Conservation (phyloP, 2,113 vertebrate species). For the Recurvirostra avosetta region DNA sequence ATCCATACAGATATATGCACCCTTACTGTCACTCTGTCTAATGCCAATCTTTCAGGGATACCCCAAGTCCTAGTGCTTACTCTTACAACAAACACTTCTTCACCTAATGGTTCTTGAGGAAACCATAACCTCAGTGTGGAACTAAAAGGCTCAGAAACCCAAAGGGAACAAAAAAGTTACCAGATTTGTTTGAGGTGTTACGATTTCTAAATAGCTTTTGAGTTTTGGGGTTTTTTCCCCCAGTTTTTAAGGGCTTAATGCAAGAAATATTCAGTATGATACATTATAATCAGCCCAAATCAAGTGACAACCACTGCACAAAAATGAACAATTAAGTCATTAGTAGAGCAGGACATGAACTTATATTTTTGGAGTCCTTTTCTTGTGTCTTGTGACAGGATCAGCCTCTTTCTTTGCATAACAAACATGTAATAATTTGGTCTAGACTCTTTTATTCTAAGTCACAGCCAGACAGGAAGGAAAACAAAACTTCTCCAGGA, state of each 20-base stretch:
- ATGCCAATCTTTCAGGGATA: not conserved
- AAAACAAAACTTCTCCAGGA: not conserved
- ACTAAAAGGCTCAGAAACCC: not conserved
- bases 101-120: not conserved
- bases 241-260: not conserved
- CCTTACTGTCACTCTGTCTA: not conserved
- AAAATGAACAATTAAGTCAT: not conserved
- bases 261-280: not conserved
- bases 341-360: not conserved
- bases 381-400: not conserved
- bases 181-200: not conserved
- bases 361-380: not conserved
- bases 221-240: not conserved
- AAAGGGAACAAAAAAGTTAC: not conserved
- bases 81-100: not conserved
- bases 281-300: not conserved
- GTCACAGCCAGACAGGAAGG: not conserved
- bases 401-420: not conserved
- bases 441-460: not conserved
- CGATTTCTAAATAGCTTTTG: not conserved
- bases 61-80: not conserved
- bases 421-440: not conserved
- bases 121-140: not conserved
- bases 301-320: not conserved
- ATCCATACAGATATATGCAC: not conserved